phyloP scores from a whole-genome alignment of 2,113 vertebrate genomes.

The Mesitornis unicolor region DNA sequence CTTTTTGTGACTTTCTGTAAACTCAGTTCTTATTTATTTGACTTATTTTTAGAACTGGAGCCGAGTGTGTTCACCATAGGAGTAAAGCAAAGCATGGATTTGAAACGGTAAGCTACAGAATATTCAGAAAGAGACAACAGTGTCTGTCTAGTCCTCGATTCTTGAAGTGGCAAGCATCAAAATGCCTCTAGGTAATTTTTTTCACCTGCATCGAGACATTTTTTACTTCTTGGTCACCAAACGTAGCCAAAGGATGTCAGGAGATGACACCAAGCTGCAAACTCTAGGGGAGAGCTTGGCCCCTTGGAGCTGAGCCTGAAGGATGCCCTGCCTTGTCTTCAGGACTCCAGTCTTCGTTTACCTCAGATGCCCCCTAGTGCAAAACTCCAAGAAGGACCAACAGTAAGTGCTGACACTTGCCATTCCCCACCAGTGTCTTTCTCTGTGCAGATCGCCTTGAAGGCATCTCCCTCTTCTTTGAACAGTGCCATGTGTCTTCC shows the following conservation, averaged over 20 bases:
- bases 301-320: not conserved
- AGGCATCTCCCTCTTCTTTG: not conserved
- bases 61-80: not conserved
- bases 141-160: not conserved
- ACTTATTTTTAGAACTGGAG: not conserved
- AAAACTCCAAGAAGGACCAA: not conserved
- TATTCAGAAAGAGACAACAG: not conserved
- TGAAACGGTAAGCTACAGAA: not conserved
- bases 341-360: not conserved
- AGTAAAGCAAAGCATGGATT: not conserved
- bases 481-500: not conserved
- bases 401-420: not conserved
- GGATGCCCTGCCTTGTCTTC: not conserved
- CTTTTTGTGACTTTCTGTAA: not conserved
- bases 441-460: not conserved
- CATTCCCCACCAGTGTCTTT: not conserved
- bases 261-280: fast-evolving
- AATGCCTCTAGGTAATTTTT: not conserved
- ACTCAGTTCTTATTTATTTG: not conserved
- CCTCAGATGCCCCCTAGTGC: not conserved
- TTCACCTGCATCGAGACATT: not conserved
- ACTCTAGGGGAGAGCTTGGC: not conserved
- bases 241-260: no score
- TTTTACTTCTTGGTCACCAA: not conserved
- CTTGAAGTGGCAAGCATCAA: not conserved